A percentile compares a stretch with the other conserved stretches of the same genome.
Evolutionary conservation across 2,113 vertebrate genomes (phyloP).

Genomic region (Uria aalge): DNA sequence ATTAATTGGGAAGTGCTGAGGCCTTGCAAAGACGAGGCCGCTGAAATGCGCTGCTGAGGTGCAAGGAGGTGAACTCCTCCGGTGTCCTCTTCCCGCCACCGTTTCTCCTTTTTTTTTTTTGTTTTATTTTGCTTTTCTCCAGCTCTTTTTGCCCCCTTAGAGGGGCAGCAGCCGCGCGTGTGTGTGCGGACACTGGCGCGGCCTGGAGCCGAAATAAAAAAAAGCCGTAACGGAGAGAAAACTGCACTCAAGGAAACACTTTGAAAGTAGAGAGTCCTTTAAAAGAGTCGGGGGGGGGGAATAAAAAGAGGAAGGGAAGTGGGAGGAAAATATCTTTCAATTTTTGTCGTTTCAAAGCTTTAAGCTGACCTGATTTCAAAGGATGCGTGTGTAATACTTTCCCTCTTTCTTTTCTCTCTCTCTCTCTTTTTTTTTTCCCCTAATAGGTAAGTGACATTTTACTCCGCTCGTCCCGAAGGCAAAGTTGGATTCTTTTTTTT

Average conservation of each 20-base stretch:
- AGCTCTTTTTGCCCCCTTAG: background rate
- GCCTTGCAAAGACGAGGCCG: background rate
- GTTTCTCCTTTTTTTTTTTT: background rate
- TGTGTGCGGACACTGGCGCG: too few relatives aligned
- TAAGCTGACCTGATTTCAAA: conserved; percentile 76
- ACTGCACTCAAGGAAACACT: background rate
- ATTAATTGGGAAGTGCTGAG: background rate
- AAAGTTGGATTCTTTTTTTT: conserved; percentile 56
- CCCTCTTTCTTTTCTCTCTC: conserved; percentile 49
- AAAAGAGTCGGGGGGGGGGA: conserved; percentile 20
- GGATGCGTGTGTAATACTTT: conserved; percentile 34
- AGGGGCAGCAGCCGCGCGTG: rapidly evolving
- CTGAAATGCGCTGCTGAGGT: background rate
- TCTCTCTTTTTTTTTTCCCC: background rate
- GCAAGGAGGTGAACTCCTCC: background rate
- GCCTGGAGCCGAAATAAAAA: background rate
- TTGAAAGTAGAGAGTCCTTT: conserved; percentile 42
- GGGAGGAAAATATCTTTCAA: conserved; percentile 47
- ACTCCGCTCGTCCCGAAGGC: conserved; percentile 68
- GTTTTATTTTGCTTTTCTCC: background rate
- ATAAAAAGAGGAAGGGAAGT: conserved; percentile 42
- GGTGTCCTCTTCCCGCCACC: rapidly evolving
- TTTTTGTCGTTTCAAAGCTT: conserved; percentile 71
- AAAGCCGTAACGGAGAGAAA: background rate
- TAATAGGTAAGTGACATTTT: conserved; percentile 78